Percentiles rank a stretch among this genome's conserved stretches.
Conservation (phyloP, 1,140 invertebrate genomes). For the Anastrepha ludens region DNA sequence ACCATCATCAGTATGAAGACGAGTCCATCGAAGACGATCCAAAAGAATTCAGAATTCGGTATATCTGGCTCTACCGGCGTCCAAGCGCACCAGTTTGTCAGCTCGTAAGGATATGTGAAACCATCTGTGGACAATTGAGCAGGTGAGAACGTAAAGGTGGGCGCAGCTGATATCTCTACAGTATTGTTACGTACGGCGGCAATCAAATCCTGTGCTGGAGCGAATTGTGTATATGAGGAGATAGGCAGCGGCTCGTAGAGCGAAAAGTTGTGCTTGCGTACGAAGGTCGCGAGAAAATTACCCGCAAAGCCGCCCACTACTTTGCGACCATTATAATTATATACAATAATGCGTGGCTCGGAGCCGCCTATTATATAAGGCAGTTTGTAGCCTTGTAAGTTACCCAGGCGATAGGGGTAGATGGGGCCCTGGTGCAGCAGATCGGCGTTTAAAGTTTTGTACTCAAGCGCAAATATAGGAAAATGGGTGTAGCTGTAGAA, state of each 20-base stretch:
- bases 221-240: constrained; percentile 52
- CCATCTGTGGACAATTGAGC: constrained; percentile 58
- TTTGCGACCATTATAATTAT: constrained; percentile 58
- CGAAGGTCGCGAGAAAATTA: constrained; percentile 65
- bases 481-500: no score
- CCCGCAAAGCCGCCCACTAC: constrained; percentile 65
- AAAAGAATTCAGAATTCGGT: constrained; percentile 64
- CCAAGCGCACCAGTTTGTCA: constrained; percentile 66
- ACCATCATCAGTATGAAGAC: constrained; percentile 63
- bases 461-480: constrained; percentile 57
- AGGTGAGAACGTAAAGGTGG: no score
- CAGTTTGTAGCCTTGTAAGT: constrained; percentile 62
- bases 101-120: constrained; percentile 66
- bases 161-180: constrained; percentile 64
- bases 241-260: constrained; percentile 59
- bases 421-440: constrained; percentile 37
- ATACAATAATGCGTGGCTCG: constrained; percentile 63
- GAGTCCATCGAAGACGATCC: constrained; percentile 63
- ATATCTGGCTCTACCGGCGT: constrained; percentile 66
- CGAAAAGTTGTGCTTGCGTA: constrained; percentile 62
- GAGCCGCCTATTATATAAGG: constrained; percentile 63
- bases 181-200: constrained; percentile 62
- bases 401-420: constrained; percentile 62
- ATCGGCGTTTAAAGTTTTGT: background rate
- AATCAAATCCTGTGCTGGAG: constrained; percentile 61